Percentiles rank a stretch among this genome's conserved stretches.
phyloP scores from a whole-genome alignment of 2,888 invertebrate species.

The Oligia fasciuncula region DNA sequence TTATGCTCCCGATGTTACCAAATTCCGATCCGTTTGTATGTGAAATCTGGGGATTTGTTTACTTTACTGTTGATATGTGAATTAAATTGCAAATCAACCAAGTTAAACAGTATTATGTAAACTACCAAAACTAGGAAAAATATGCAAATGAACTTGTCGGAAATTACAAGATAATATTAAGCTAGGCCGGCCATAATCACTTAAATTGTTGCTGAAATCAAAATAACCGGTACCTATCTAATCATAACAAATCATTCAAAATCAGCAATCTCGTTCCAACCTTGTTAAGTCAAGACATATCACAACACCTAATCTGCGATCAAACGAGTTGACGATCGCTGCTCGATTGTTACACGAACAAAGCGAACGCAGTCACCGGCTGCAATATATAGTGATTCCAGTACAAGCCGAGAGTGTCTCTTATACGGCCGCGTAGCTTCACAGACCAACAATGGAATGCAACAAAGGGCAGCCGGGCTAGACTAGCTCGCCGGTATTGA shows the following conservation, averaged over 20 bases:
- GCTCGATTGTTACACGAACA: constrained; percentile 48
- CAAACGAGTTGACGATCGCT: constrained; percentile 44
- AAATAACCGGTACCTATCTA: constrained; percentile 7
- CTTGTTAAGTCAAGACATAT: constrained; percentile 51
- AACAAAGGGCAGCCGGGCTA: constrained; percentile 59
- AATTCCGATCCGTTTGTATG: constrained; percentile 23
- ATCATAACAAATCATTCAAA: constrained; percentile 41
- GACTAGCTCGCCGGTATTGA: constrained; percentile 60
- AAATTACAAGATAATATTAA: constrained; percentile 10
- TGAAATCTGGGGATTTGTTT: constrained; percentile 2
- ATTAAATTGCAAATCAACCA: background rate
- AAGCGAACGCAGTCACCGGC: constrained; percentile 37
- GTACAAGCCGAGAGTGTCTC: constrained; percentile 54
- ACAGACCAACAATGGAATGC: constrained; percentile 63
- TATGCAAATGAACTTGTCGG: background rate
- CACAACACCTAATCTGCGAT: constrained; percentile 49
- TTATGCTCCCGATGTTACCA: constrained; percentile 37
- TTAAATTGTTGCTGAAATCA: constrained; percentile 1
- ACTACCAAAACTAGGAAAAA: background rate
- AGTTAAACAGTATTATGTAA: constrained; percentile 1
- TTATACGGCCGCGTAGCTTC: constrained; percentile 43
- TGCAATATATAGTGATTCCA: constrained; percentile 54
- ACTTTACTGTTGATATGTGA: background rate
- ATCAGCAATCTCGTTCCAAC: constrained; percentile 26
- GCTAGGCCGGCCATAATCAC: constrained; percentile 5